Evolutionary conservation across 2,797 vertebrate species (phyloP), one percentile per base, ranked within the genome.

Genomic region (Danio jaintianensis): DNA sequence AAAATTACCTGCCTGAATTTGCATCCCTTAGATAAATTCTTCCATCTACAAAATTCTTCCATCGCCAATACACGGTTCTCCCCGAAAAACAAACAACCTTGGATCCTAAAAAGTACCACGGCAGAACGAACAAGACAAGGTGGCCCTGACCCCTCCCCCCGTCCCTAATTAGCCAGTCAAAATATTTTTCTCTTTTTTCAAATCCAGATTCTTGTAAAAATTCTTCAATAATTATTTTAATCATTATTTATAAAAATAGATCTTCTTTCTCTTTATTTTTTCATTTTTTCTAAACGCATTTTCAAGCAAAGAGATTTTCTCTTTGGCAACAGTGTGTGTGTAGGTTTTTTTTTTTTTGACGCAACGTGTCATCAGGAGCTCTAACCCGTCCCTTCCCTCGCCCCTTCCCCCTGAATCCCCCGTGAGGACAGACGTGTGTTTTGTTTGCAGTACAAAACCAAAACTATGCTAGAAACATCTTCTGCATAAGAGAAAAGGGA

Each of bases 141-240:
- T 97, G 97, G 97, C 95, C 94, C 90, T 96, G 92, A 87, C 91
- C 91, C 92, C 75, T 90, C 91, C 89, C 85, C 87, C 91, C 89
- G 94, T 96, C 96, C 95, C 95, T 96, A 97, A 96, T 98, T 98
- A 98, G 97, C 97, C 97, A 98, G 97, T 98, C 98, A 99, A 99
- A 99, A 99, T 99, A 99, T 98, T 98, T 97, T 96, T 95, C 96
- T 94, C 92, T 94, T 94, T 95, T 98, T 97, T 99, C 97, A 99
- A 99, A 99, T 99, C 97, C 98, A 98, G 97, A 98, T 98, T 99
- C 97, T 96, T 98, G 97, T 99, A 99, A 99, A 99, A 99, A 99
- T 99, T 98, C 97, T 98, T 98, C 97, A 98, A 94, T 95, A 95
- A 91, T 95, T 93, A 90, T 94, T 94, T 94, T 93, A 94, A 94